A percentile compares a stretch with the other conserved stretches of the same genome.
These are phyloP conservation scores for Eulemur rufifrons DNA, from an alignment of 2,113 vertebrate species.

Conservation along the genomic window DNA sequence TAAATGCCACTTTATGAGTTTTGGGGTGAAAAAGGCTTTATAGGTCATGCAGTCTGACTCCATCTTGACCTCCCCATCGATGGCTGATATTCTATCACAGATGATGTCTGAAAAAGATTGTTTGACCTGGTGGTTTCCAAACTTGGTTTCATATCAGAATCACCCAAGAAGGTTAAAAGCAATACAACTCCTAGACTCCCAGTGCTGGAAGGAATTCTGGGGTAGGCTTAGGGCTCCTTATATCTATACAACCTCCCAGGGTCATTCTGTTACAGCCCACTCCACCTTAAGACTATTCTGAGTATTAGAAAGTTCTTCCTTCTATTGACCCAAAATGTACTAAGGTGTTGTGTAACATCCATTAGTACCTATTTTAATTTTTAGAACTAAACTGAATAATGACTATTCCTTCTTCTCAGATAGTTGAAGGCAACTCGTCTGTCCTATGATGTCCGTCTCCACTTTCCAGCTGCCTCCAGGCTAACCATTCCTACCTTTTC, in stretches of 20 bases:
- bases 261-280: not conserved
- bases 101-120: not conserved
- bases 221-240: not conserved
- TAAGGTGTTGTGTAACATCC: not conserved
- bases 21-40: not conserved
- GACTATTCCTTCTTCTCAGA: not conserved
- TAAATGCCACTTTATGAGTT: not conserved
- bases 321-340: not conserved
- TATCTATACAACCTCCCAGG: not conserved
- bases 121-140: not conserved
- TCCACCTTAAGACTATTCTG: not conserved
- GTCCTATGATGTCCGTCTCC: not conserved
- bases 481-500: not conserved
- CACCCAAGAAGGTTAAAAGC: not conserved
- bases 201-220: not conserved
- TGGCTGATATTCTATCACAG: not conserved
- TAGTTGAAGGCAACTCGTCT: not conserved
- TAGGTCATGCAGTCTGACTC: not conserved
- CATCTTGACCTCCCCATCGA: not conserved
- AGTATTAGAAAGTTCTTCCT: not conserved
- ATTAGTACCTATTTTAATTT: not conserved
- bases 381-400: not conserved
- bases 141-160: not conserved
- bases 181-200: not conserved
- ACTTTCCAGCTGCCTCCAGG: not conserved